These are phyloP conservation scores for Congeria kusceri DNA, from an alignment of 2,888 invertebrate genomes.

Conservation along the genomic window DNA sequence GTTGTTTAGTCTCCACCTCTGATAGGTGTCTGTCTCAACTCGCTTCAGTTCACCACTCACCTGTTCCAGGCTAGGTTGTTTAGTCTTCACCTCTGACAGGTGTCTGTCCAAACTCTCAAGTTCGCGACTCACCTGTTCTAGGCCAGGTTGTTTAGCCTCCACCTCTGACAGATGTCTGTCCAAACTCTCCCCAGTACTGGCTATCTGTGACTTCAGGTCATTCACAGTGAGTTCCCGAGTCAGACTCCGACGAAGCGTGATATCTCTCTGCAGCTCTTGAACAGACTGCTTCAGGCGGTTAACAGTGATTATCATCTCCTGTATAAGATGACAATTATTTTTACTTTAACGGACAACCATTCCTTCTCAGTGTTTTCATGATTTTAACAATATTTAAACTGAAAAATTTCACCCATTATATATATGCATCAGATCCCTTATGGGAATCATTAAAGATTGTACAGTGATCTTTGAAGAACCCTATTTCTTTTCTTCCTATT, in stretches of 20 bases:
- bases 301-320: conserved; percentile 76
- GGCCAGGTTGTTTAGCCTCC: conserved; percentile 79
- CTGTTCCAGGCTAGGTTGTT: no score
- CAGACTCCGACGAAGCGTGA: conserved; percentile 88
- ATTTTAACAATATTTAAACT: no score
- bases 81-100: no score
- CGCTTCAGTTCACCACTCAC: conserved; percentile 60
- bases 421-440: no score
- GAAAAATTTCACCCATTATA: no score
- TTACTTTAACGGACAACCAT: neutral
- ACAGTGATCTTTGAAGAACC: no score
- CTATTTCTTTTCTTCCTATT: no score
- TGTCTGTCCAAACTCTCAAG: neutral
- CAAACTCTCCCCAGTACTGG: conserved; percentile 69
- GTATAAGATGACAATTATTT: conserved; percentile 8
- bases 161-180: conserved; percentile 72
- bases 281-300: conserved; percentile 86
- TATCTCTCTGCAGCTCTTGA: conserved; percentile 90
- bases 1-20: no score
- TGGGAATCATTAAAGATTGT: no score
- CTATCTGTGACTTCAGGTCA: conserved; percentile 66
- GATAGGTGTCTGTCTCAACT: conserved; percentile 69
- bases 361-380: no score
- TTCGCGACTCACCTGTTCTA: conserved; percentile 78
- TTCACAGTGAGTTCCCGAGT: conserved; percentile 73